Evolutionary conservation across 2,797 vertebrate species (phyloP).

Genomic region (Tragopan temminckii): DNA sequence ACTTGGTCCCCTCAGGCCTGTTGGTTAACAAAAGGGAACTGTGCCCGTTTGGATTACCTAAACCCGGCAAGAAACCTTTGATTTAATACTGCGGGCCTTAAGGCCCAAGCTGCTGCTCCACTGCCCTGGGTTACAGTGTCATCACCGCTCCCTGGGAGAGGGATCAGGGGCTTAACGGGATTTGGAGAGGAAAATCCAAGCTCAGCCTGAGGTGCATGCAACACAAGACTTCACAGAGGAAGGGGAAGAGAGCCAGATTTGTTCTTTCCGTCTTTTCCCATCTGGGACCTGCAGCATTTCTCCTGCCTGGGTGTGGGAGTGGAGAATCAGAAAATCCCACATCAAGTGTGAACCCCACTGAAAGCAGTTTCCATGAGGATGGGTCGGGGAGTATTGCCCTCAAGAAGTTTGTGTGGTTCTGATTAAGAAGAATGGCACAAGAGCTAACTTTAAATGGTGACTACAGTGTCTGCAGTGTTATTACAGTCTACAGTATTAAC

Average conservation of each 20-base stretch:
- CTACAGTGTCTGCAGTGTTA: background rate
- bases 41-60: constrained; percentile 55
- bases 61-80: background rate
- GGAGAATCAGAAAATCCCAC: background rate
- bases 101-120: background rate
- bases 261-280: background rate
- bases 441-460: background rate
- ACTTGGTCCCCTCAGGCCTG: background rate
- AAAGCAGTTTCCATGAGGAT: background rate
- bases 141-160: background rate
- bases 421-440: background rate
- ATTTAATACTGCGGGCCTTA: background rate
- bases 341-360: too few species aligned
- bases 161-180: constrained; percentile 47
- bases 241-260: background rate
- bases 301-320: background rate
- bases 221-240: constrained; percentile 9
- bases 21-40: constrained; percentile 40
- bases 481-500: background rate
- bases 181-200: constrained; percentile 63
- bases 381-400: background rate
- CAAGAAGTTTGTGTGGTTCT: background rate
- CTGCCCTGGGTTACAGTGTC: constrained; percentile 38
- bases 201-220: constrained; percentile 44
- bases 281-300: background rate